Evolutionary conservation across 1,140 invertebrate species (phyloP), one percentile per base, ranked within the genome.

Genomic region (Drosophila lini): DNA sequence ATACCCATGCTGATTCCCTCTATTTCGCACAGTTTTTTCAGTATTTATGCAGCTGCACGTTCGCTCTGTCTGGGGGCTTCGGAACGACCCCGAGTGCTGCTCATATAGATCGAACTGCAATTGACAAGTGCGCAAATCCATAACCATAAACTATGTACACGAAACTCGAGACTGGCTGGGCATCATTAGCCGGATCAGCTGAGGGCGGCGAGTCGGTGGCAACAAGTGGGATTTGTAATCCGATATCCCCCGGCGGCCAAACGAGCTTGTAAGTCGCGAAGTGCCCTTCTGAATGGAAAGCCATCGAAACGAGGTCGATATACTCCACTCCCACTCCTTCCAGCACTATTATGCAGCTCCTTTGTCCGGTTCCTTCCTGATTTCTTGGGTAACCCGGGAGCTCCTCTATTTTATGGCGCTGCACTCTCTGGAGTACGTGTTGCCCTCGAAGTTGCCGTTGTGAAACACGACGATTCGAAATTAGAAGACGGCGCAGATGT

Each of bases 21-120:
- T 70, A 70, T 58, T 71, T 41, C 36, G 28, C 34, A 48, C 36
- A 32, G 44, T 71, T 59, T 58, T 22, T 25, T 42, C 44, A 6
- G 52, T 89, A 89, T 89, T 89, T 89, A 89, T 89, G 84, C 84
- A 89, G 84, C 84, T 89, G 84, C 84, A 89, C 84, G 84, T 81
- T 56, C 80, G 76, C 74, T 75, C 67, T 77, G 79, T 78, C 61
- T 68, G 59, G 75, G 75, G 65, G 58, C 19, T 34, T 22, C 15
- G 19, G 38, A 76, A 67, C 68, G 75, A 63, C 47, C 59, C 60
- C 60, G 61, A 75, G 47, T 41, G 57, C 57, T 52, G 32, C 22
- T 61, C 44, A 52, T 64, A n/a, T 55, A 25, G 73, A 84, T 88
- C 83, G 73, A 73, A 80, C 60, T 80, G 76, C 83, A 88, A 83